A percentile compares a stretch with the other conserved stretches of the same genome.
phyloP scores from a whole-genome alignment of 2,797 vertebrate species.

The Pseudomugil gertrudae region DNA sequence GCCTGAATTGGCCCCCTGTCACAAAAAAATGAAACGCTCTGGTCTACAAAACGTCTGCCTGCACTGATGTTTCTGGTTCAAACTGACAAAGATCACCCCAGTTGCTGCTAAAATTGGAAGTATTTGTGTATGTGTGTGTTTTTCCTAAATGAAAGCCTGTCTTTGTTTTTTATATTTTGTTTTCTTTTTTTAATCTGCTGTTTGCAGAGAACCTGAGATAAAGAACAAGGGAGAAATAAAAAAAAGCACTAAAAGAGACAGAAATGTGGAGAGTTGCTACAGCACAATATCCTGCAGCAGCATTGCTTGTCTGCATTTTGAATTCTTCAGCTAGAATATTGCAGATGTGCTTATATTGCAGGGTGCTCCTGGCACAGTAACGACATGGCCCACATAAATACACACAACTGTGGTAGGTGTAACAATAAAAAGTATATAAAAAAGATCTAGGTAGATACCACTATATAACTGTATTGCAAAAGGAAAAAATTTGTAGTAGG shows the following conservation, averaged over 20 bases:
- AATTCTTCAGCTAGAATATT: slow-evolving; percentile 58
- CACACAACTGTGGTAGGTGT: slow-evolving; percentile 3
- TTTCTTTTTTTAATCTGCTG: slow-evolving; percentile 27
- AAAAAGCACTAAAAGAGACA: slow-evolving; percentile 19
- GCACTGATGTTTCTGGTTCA: slow-evolving; percentile 3
- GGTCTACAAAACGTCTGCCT: neutral
- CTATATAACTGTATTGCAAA: slow-evolving; percentile 37
- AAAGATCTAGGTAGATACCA: slow-evolving; percentile 29
- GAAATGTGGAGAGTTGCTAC: slow-evolving; percentile 16
- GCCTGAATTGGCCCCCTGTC: slow-evolving; percentile 7
- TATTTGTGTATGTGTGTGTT: neutral
- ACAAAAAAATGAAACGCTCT: slow-evolving; percentile 9
- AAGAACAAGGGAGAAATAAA: slow-evolving; percentile 7
- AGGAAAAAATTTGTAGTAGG: slow-evolving; percentile 19
- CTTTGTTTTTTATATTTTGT: slow-evolving; percentile 20
- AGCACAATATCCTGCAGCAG: slow-evolving; percentile 34
- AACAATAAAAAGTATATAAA: neutral
- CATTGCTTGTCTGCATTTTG: slow-evolving; percentile 38
- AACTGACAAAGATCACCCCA: slow-evolving; percentile 8
- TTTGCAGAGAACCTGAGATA: slow-evolving; percentile 13
- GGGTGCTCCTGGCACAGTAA: slow-evolving; percentile 57
- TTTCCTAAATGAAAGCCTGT: neutral
- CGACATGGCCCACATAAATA: slow-evolving; percentile 13
- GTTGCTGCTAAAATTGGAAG: slow-evolving; percentile 15
- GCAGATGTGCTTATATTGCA: slow-evolving; percentile 47